Evolutionary conservation across 2,888 invertebrate species (phyloP), one percentile per base, ranked within the genome.

Genomic region (Drosophila fulvimacula): DNA sequence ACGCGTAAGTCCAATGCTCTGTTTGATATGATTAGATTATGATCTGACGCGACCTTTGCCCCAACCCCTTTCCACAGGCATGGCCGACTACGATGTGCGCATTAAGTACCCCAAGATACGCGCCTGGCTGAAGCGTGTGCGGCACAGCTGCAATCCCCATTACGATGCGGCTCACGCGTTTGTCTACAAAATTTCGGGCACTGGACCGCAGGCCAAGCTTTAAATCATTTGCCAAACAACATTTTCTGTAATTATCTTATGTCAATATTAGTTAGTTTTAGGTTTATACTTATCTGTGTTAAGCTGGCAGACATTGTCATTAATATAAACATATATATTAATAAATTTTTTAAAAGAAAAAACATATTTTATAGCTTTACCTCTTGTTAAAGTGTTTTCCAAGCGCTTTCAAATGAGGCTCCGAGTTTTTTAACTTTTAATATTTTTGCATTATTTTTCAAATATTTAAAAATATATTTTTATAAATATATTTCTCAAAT

Each of bases 51-150:
- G 38, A 51, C 10, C 21, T 51, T 38, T 49, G 36, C 10, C 9
- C 34, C 30, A 17, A 6, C n/a, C 5, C n/a, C 7, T 49, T 56
- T 52, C 80, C 86, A 10, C 77, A 96, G 96, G 94, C 90, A 93
- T 96, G 93, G 94, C 94, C 27, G 95, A 95, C 9, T 96, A 94
- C 89, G 94, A 96, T 86, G 94, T 95, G 0, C 92, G 92, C 27
- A 92, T 93, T 34, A 94, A 94, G 53, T 94, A 94, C 79, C 94
- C 95, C 0, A 94, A 93, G 75, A 93, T 96, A 11, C 93, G 94
- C 1, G 92, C 92, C 1, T 97, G 96, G 96, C 92, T 95, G 90
- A 93, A 94, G 49, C 93, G 94, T 69, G 96, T 96, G 0, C 93
- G 93, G 24, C 87, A 93, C 0, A 93, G 94, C 69, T 94, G 95